Base-by-base conservation (phyloP, 2,797 vertebrate genomes). In the Pogonophryne albipinna region DNA sequence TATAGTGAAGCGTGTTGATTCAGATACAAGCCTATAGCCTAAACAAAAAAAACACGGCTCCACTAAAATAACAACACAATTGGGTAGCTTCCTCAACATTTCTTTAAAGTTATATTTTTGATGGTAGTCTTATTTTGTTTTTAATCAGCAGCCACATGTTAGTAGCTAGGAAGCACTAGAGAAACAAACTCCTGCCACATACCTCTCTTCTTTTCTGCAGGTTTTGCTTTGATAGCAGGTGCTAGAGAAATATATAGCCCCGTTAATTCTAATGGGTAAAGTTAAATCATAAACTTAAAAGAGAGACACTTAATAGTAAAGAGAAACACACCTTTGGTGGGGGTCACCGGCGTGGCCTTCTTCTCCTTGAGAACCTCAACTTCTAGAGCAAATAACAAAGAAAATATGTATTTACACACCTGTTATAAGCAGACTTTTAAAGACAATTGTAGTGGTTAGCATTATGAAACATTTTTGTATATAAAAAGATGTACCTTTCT, bases 161-260 rank as follows among this genome's bases (percentile, higher is more conserved):
- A 20, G 38, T 2, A 55, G 49, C 41, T n/a, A 13, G 38, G 52
- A 31, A 74, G 14, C 41, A 19, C 16, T 1, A 51, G 23, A 19
- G 52, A 68, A 44, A 68, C 62, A 64, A 19, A 8, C 31, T 38
- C 23, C 16, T 66, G 50, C 31, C 27, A 11, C 19, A 15, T 85
- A 86, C 86, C 84, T 90, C 83, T 91, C 66, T 79, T 85, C 80
- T 79, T 80, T 67, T 42, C 0, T 74, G 64, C 53, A 74, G 57
- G 2, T 78, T 81, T 85, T 50, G 46, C 4, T 79, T 62, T 84
- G 12, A 46, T 44, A 74, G 69, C 78, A 72, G 68, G 20, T 47
- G 44, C 73, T 82, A 69, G 4, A 84, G 78, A 71, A 82, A 83
- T 44, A 79, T 44, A 69, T 0, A 12, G 0, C 16, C 11, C 1